Conservation (phyloP, 2,113 vertebrate species). For the Phaetusa simplex region DNA sequence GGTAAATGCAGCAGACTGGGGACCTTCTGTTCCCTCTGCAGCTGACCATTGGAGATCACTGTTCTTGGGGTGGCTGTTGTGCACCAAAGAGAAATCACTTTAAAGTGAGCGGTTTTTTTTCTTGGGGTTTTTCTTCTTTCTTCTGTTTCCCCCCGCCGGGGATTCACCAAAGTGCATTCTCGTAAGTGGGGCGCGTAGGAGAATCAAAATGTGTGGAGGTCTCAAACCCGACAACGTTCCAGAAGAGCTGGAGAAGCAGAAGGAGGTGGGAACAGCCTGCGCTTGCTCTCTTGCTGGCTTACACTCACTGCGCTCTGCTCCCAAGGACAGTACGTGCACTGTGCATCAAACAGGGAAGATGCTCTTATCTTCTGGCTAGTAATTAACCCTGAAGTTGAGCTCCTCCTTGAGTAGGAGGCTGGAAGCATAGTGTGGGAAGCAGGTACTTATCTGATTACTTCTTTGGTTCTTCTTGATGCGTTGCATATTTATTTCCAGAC, state of each 20-base stretch:
- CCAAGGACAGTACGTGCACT: background rate
- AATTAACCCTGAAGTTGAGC: background rate
- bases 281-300: background rate
- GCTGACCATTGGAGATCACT: background rate
- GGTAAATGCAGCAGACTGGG: background rate
- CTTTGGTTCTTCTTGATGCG: background rate
- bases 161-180: background rate
- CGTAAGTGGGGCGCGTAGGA: background rate
- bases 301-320: rapidly evolving
- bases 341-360: background rate
- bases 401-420: background rate
- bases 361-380: background rate
- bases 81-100: background rate
- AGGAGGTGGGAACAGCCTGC: background rate
- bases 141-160: rapidly evolving
- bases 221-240: background rate
- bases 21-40: too few species aligned
- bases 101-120: background rate
- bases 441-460: background rate
- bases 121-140: too few species aligned
- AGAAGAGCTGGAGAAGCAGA: background rate
- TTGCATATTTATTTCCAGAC: background rate
- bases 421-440: background rate
- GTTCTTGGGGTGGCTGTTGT: background rate
- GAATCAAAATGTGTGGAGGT: rapidly evolving